Evolutionary conservation across 2,888 invertebrate species (phyloP).

Genomic region (Drosophila greeni): DNA sequence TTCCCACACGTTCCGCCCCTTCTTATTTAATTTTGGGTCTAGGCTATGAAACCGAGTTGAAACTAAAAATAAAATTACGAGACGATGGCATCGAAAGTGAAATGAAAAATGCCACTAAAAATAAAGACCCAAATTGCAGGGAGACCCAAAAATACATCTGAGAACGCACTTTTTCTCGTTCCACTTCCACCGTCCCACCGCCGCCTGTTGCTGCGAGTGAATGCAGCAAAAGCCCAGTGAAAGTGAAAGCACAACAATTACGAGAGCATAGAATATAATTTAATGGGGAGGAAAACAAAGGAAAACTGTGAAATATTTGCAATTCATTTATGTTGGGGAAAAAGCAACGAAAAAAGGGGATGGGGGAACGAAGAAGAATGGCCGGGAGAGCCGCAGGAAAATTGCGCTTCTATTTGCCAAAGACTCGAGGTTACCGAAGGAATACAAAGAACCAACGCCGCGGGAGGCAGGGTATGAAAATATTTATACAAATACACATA

Average conservation of each 20-base stretch:
- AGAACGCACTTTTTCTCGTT: constrained; percentile 15
- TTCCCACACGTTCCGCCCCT: constrained; percentile 10
- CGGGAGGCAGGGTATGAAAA: neutral
- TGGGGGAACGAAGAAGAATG: constrained; percentile 1
- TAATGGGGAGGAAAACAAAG: neutral
- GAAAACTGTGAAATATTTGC: constrained; percentile 42
- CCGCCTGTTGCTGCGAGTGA: constrained; percentile 26
- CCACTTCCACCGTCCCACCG: constrained; percentile 8
- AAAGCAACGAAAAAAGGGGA: neutral
- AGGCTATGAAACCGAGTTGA: constrained; percentile 43
- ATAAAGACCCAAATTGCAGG: constrained; percentile 9
- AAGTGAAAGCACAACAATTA: constrained; percentile 27
- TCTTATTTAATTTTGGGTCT: constrained; percentile 49
- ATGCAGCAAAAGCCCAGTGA: constrained; percentile 30
- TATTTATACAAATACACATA: neutral
- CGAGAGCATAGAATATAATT: constrained; percentile 8
- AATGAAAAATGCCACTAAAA: constrained; percentile 17
- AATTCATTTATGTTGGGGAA: constrained; percentile 42
- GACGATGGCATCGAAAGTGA: constrained; percentile 21
- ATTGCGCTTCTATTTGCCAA: constrained; percentile 17
- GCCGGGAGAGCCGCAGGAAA: constrained; percentile 18
- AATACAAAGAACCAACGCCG: constrained; percentile 3
- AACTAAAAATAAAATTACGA: constrained; percentile 25
- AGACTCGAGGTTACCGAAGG: constrained; percentile 8
- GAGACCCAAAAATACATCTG: constrained; percentile 19